phyloP scores from a whole-genome alignment of 2,888 invertebrate species.

The Sipunculus nudus region DNA sequence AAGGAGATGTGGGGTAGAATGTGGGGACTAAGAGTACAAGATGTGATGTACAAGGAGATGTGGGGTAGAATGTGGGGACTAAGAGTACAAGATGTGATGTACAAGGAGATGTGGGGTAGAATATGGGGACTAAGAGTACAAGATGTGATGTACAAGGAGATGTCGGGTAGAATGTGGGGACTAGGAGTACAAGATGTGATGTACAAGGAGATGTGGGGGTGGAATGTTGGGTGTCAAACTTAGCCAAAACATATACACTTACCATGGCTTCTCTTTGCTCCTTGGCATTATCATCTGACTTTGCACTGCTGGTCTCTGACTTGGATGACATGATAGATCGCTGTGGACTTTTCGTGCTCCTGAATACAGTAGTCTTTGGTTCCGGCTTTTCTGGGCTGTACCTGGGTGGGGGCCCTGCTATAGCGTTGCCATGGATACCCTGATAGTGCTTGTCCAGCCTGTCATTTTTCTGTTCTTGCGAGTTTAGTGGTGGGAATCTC shows the following conservation, averaged over 20 bases:
- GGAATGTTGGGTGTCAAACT: too few species aligned
- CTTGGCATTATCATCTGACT: neutral
- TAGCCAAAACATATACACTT: neutral
- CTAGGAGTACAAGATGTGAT: too few species aligned
- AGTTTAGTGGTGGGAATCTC: conserved; percentile 2
- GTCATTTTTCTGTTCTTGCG: neutral
- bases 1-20: too few species aligned
- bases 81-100: too few species aligned
- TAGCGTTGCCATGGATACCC: conserved; percentile 45
- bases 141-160: too few species aligned
- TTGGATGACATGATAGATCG: neutral
- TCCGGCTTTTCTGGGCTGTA: conserved; percentile 6
- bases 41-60: too few species aligned
- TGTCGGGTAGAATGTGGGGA: too few species aligned
- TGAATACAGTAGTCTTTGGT: neutral
- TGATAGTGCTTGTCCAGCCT: conserved; percentile 15
- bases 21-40: too few species aligned
- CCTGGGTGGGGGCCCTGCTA: conserved; percentile 44
- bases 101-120: too few species aligned
- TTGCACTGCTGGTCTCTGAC: neutral
- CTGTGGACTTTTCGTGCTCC: neutral
- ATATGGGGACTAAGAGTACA: too few species aligned
- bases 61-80: too few species aligned
- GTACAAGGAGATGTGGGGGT: too few species aligned
- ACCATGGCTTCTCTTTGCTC: conserved; percentile 5